Conservation (phyloP, 2,888 invertebrate genomes). For the Cheilosia grossa region DNA sequence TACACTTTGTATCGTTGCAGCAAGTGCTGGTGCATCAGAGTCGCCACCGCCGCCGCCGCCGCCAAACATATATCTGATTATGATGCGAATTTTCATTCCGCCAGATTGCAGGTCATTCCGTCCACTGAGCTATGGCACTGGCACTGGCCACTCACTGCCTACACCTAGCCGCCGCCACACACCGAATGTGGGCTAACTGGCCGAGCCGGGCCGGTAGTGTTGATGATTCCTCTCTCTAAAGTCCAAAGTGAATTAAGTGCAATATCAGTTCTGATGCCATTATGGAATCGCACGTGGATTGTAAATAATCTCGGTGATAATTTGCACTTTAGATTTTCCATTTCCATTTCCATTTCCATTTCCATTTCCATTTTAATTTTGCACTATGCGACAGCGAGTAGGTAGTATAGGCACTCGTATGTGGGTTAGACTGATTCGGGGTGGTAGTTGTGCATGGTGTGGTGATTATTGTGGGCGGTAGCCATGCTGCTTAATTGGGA, state of each 20-base stretch:
- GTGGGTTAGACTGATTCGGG: slow-evolving; percentile 53
- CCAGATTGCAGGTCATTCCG: slow-evolving; percentile 69
- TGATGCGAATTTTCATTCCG: slow-evolving; percentile 73
- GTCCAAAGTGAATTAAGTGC: slow-evolving; percentile 75
- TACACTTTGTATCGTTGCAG: background rate
- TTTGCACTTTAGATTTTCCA: slow-evolving; percentile 78
- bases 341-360: slow-evolving; percentile 81
- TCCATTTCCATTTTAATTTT: slow-evolving; percentile 79
- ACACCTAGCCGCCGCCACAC: background rate
- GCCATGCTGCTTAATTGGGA: slow-evolving; percentile 66
- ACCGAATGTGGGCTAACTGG: slow-evolving; percentile 25
- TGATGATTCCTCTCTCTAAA: slow-evolving; percentile 49
- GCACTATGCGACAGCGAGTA: slow-evolving; percentile 60
- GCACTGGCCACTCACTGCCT: too few relatives aligned
- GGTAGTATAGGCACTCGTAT: background rate
- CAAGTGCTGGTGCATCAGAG: slow-evolving; percentile 61
- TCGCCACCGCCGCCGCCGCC: slow-evolving; percentile 63
- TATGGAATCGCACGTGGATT: slow-evolving; percentile 76
- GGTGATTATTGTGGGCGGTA: slow-evolving; percentile 19
- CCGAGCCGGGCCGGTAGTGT: background rate
- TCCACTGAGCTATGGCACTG: slow-evolving; percentile 7
- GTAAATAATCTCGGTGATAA: slow-evolving; percentile 76
- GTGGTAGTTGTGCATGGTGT: slow-evolving; percentile 8
- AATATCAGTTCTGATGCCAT: slow-evolving; percentile 75
- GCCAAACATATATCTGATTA: slow-evolving; percentile 77